Evolutionary conservation across 2,797 vertebrate species (phyloP), one percentile per base, ranked within the genome.

Genomic region (Pangasius djambal): DNA sequence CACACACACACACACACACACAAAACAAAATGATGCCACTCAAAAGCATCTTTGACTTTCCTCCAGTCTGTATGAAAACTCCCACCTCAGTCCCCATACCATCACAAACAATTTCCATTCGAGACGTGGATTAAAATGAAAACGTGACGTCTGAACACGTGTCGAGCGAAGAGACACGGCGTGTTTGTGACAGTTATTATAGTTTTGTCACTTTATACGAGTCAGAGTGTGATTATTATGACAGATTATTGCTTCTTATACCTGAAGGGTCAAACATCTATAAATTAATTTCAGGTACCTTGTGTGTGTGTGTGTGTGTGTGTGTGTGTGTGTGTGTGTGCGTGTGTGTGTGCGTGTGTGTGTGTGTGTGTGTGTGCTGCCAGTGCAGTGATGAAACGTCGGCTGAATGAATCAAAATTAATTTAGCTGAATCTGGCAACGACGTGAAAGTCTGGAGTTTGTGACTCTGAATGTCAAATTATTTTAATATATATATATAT

Each of bases 21-120:
- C 94, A 95, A 96, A 95, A 95, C 96, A 96, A 96, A 96, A 95
- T 94, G 92, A 95, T 95, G 95, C 95, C 96, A 95, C 95, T 96
- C 95, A 96, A 91, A 92, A 88, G 88, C 89, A 88, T 91, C 92
- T 92, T 93, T 92, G 91, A 88, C 92, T 92, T 91, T 85, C 89
- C 92, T 91, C 92, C 92, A 88, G 92, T 93, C 94, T 95, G 90
- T 92, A 85, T 61, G 89, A 85, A 93, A 94, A 91, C 89, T 92
- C 92, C 90, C 92, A 93, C 92, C 91, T 91, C 86, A 90, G 86
- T 57, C 90, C 93, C 90, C 86, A 67, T 74, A 88, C 81, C 74
- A 88, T 69, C 89, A 59, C 86, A 87, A 61, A 90, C 92, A 93
- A 92, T 93, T 93, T 91, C 87, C 69, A 91, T 91, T 93, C 92